phyloP scores from a whole-genome alignment of 2,888 invertebrate species.

The Chaetogeoica ovagalla region DNA sequence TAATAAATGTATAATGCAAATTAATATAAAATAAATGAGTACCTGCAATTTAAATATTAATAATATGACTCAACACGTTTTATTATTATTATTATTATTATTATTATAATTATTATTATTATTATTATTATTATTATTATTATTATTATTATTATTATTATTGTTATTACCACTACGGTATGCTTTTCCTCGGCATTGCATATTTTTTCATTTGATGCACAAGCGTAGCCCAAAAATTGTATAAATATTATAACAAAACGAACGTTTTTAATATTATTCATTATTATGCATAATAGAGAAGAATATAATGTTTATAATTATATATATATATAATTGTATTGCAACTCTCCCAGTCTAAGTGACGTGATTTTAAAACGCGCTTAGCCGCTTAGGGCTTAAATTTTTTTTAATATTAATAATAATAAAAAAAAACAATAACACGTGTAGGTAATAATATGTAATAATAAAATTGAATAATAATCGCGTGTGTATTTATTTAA shows the following conservation, averaged over 20 bases:
- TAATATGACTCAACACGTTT: not conserved
- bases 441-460: not conserved
- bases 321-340: conserved; percentile 28
- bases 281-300: no score
- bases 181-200: not conserved
- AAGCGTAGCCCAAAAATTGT: not conserved
- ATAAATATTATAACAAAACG: not conserved
- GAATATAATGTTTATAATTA: conserved; percentile 13
- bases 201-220: not conserved
- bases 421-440: not conserved
- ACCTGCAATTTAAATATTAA: no score
- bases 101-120: no score
- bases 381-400: conserved; percentile 24
- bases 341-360: conserved; percentile 45
- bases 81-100: conserved; percentile 21
- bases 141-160: no score
- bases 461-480: conserved; percentile 5
- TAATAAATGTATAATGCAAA: no score
- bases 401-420: conserved; percentile 14
- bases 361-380: conserved; percentile 23
- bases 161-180: no score
- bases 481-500: not conserved
- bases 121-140: no score
- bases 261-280: no score
- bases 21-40: no score